These are phyloP conservation scores for Scaptomyza polygonia DNA, from an alignment of 2,888 invertebrate genomes.

Conservation along the genomic window DNA sequence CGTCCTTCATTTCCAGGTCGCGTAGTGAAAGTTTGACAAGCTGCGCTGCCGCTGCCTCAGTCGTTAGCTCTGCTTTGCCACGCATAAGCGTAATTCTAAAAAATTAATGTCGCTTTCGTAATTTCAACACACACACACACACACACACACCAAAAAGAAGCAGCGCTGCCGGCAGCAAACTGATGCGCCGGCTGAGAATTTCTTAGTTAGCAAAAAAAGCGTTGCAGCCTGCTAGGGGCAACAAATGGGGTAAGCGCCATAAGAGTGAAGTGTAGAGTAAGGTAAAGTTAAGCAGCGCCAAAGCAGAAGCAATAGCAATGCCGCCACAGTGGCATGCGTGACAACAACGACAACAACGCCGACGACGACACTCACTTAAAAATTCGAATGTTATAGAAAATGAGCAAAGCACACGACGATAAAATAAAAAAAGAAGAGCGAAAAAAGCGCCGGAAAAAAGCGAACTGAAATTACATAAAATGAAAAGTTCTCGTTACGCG, in stretches of 20 bases:
- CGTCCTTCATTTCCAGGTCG: conserved; percentile 1
- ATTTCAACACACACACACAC: conserved; percentile 64
- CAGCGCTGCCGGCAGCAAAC: conserved; percentile 23
- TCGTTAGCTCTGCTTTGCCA: conserved; percentile 32
- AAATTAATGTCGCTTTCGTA: conserved; percentile 81
- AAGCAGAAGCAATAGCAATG: conserved; percentile 3
- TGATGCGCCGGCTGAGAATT: conserved; percentile 40
- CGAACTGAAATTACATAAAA: conserved; percentile 75
- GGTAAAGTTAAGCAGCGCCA: conserved; percentile 14
- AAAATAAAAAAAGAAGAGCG: conserved; percentile 19
- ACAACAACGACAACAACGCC: conserved; percentile 10
- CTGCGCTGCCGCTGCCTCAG: conserved; percentile 31
- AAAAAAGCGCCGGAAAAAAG: conserved; percentile 54
- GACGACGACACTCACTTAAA: conserved; percentile 71
- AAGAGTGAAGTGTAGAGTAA: conserved; percentile 18
- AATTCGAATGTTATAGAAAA: conserved; percentile 78
- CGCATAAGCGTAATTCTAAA: conserved; percentile 78
- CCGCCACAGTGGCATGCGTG: conserved; percentile 13
- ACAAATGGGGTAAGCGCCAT: conserved; percentile 59
- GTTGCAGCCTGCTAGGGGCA: conserved; percentile 58
- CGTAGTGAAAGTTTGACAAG: conserved; percentile 62
- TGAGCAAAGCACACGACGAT: conserved; percentile 67
- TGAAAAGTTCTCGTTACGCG: conserved; percentile 80
- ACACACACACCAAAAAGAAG: background rate
- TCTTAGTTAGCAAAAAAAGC: conserved; percentile 59